These are phyloP conservation scores for Atta cephalotes DNA, from an alignment of 1,140 invertebrate species.

Conservation along the genomic window DNA sequence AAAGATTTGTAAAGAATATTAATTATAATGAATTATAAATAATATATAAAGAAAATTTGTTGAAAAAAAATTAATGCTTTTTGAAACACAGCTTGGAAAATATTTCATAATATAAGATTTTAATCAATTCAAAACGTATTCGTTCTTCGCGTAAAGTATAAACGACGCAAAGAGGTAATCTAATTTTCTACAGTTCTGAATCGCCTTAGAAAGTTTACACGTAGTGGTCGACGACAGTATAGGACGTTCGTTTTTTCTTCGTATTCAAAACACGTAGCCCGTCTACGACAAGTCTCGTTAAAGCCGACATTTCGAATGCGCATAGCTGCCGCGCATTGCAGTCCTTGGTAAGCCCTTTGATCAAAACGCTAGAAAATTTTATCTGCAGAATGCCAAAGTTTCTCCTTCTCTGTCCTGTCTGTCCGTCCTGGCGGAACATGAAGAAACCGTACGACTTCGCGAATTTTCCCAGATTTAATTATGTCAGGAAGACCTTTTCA, in stretches of 20 bases:
- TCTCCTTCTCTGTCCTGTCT: constrained; percentile 45
- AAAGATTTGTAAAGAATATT: too few species aligned
- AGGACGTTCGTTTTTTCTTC: constrained; percentile 45
- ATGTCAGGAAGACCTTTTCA: constrained; percentile 63
- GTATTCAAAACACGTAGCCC: constrained; percentile 49
- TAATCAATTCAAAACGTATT: constrained; percentile 17
- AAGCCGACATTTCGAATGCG: constrained; percentile 45
- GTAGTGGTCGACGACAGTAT: constrained; percentile 17
- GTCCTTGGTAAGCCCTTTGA: constrained; percentile 63
- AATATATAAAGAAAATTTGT: too few species aligned
- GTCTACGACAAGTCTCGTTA: constrained; percentile 56
- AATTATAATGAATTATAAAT: too few species aligned
- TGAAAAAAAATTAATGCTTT: not conserved
- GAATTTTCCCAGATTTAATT: constrained; percentile 74
- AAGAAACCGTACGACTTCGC: constrained; percentile 65
- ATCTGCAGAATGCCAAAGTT: constrained; percentile 65
- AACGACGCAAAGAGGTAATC: constrained; percentile 18
- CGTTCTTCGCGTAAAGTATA: not conserved
- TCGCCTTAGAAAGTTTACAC: constrained; percentile 49
- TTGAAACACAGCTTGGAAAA: not conserved
- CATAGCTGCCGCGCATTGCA: constrained; percentile 7
- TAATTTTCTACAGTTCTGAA: constrained; percentile 39
- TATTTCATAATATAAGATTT: not conserved
- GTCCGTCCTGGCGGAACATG: not conserved
- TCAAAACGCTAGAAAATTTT: constrained; percentile 68